These are phyloP conservation scores for Pseudomyrmex dendroicus DNA, from an alignment of 1,140 invertebrate species.

Conservation along the genomic window DNA sequence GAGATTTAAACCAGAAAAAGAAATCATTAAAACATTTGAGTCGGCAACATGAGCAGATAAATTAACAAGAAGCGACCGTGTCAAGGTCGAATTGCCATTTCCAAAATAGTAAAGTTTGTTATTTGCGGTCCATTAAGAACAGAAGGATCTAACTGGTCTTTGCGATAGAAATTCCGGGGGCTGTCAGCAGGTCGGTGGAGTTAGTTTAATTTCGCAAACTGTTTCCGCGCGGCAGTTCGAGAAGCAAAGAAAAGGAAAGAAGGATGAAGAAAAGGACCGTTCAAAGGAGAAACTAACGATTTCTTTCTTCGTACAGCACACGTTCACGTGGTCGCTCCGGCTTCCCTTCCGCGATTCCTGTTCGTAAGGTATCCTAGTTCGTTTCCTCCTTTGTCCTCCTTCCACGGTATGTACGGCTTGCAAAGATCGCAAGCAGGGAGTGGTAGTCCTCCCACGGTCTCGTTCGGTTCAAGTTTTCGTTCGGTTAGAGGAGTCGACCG, in stretches of 20 bases:
- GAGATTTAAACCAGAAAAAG: not conserved
- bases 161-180: slow-evolving; percentile 78
- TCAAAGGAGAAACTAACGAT: slow-evolving; percentile 35
- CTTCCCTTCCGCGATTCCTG: slow-evolving; percentile 69
- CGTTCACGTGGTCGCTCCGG: slow-evolving; percentile 43
- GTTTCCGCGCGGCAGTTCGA: slow-evolving; percentile 71
- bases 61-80: slow-evolving; percentile 59
- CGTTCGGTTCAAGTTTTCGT: slow-evolving; percentile 78
- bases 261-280: slow-evolving; percentile 36
- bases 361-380: slow-evolving; percentile 78
- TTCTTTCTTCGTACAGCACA: slow-evolving; percentile 57
- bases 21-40: not conserved
- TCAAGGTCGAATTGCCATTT: slow-evolving; percentile 69
- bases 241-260: slow-evolving; percentile 55
- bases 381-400: slow-evolving; percentile 81
- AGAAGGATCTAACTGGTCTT: slow-evolving; percentile 80
- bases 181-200: slow-evolving; percentile 54
- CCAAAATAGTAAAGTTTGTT: slow-evolving; percentile 79
- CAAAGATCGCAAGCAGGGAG: slow-evolving; percentile 62
- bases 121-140: slow-evolving; percentile 84
- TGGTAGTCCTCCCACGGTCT: slow-evolving; percentile 81
- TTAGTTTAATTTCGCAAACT: slow-evolving; percentile 69
- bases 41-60: not conserved
- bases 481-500: slow-evolving; percentile 77
- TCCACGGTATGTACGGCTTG: slow-evolving; percentile 60